Evolutionary conservation across 1,140 invertebrate genomes (phyloP).

Genomic region (Drosophila simulans): DNA sequence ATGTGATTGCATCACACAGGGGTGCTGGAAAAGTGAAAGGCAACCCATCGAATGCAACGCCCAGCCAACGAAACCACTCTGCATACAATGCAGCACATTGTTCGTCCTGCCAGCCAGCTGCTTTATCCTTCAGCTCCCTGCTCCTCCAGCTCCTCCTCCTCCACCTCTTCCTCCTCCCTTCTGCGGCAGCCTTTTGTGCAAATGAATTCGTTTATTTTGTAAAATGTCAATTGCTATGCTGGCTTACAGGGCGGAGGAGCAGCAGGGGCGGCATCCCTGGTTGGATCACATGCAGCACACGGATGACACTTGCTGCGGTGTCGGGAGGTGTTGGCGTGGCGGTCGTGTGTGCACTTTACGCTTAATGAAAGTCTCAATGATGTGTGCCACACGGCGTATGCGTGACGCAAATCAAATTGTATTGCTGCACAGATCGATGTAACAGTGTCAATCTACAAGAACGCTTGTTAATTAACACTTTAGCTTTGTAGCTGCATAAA

Average conservation of each 20-base stretch:
- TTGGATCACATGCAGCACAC: constrained; percentile 45
- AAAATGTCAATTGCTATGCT: constrained; percentile 78
- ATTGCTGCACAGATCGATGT: neutral
- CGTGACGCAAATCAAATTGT: constrained; percentile 30
- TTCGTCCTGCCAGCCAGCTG: constrained; percentile 32
- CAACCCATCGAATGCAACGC: constrained; percentile 21
- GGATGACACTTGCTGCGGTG: constrained; percentile 61
- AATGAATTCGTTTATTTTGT: constrained; percentile 83
- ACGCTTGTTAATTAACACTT: neutral
- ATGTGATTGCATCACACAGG: constrained; percentile 73
- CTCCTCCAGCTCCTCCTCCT: neutral
- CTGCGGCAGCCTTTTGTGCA: constrained; percentile 62
- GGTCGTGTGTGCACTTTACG: constrained; percentile 63
- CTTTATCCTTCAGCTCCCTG: neutral
- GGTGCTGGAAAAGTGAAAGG: constrained; percentile 62
- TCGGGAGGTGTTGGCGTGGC: constrained; percentile 21
- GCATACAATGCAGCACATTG: constrained; percentile 46
- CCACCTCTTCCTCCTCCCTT: constrained; percentile 2
- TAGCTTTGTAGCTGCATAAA: neutral
- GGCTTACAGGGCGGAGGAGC: constrained; percentile 43
- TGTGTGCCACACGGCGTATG: constrained; percentile 64
- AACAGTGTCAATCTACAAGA: neutral
- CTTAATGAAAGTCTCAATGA: constrained; percentile 70
- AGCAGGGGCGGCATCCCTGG: neutral
- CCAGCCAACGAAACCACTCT: constrained; percentile 14